Evolutionary conservation across 1,140 invertebrate genomes (phyloP).

Genomic region (Pseudoatta argentina): DNA sequence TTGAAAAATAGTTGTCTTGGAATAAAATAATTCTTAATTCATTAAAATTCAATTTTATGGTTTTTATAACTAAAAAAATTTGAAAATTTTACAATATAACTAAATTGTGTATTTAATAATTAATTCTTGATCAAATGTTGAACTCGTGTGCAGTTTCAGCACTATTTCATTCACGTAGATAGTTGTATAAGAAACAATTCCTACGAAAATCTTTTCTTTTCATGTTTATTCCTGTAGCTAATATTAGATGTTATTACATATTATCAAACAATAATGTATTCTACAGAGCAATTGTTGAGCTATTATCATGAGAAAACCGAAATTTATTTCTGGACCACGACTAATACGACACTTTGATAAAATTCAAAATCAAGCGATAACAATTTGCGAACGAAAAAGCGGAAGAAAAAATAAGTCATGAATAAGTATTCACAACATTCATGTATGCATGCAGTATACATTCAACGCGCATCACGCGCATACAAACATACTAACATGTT

Average conservation of each 20-base stretch:
- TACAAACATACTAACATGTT: not conserved
- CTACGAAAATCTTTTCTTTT: slow-evolving; percentile 29
- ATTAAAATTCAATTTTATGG: not conserved
- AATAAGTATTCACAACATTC: slow-evolving; percentile 23
- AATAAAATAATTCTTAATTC: not conserved
- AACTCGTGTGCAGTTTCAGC: not conserved
- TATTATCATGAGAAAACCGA: slow-evolving; percentile 46
- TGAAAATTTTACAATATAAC: not conserved
- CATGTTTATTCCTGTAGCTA: slow-evolving; percentile 37
- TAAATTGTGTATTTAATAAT: not conserved
- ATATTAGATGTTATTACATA: slow-evolving; percentile 43
- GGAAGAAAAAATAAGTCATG: slow-evolving; percentile 19
- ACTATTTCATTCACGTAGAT: not conserved
- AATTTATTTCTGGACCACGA: slow-evolving; percentile 42
- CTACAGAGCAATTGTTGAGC: slow-evolving; percentile 44
- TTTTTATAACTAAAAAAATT: not conserved
- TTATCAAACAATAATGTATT: slow-evolving; percentile 49
- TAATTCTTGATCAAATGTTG: not conserved
- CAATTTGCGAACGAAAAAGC: slow-evolving; percentile 43
- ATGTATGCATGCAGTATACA: slow-evolving; percentile 19
- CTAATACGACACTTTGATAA: slow-evolving; percentile 29
- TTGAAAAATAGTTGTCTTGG: not conserved
- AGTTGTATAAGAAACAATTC: slow-evolving; percentile 23
- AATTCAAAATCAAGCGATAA: slow-evolving; percentile 47
- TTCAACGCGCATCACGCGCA: slow-evolving; percentile 2